phyloP scores from a whole-genome alignment of 2,113 vertebrate species.

The Epinephelus fuscoguttatus region DNA sequence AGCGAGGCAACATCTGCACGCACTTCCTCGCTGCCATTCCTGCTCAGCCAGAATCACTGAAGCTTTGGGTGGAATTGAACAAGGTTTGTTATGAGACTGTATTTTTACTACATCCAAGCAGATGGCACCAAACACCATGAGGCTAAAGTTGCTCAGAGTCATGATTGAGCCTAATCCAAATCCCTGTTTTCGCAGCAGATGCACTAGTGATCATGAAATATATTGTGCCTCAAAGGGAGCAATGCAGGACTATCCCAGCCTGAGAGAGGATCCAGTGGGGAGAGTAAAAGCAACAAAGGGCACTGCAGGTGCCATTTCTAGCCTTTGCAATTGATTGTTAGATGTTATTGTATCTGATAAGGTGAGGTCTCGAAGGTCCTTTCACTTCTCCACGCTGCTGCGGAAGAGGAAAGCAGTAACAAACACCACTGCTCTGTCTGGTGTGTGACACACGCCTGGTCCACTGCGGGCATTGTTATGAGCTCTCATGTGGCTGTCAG shows the following conservation, averaged over 20 bases:
- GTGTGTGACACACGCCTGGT: slow-evolving; percentile 39
- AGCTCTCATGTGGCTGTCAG: slow-evolving; percentile 53
- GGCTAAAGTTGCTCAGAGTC: slow-evolving; percentile 39
- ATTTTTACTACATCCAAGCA: slow-evolving; percentile 37
- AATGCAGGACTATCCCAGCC: slow-evolving; percentile 47
- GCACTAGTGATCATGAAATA: slow-evolving; percentile 57
- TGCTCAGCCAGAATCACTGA: slow-evolving; percentile 6
- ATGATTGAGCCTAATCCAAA: slow-evolving; percentile 46
- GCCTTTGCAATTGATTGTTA: slow-evolving; percentile 39
- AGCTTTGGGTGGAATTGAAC: slow-evolving; percentile 32
- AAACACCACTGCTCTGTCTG: slow-evolving; percentile 14
- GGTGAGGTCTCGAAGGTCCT: slow-evolving; percentile 63
- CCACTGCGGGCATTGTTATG: slow-evolving; percentile 73
- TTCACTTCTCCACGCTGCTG: slow-evolving; percentile 6
- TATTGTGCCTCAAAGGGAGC: slow-evolving; percentile 34
- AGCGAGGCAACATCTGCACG: slow-evolving; percentile 11
- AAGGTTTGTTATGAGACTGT: slow-evolving; percentile 23
- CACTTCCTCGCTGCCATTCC: slow-evolving; percentile 4
- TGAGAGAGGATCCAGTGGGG: slow-evolving; percentile 14
- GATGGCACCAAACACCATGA: slow-evolving; percentile 37
- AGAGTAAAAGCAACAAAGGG: slow-evolving; percentile 8
- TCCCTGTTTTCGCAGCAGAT: slow-evolving; percentile 59
- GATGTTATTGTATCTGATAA: slow-evolving; percentile 61
- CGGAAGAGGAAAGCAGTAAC: slow-evolving; percentile 27
- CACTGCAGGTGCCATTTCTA: slow-evolving; percentile 29